Base-by-base conservation (phyloP, 2,888 invertebrate genomes). In the Saturnia japonica region DNA sequence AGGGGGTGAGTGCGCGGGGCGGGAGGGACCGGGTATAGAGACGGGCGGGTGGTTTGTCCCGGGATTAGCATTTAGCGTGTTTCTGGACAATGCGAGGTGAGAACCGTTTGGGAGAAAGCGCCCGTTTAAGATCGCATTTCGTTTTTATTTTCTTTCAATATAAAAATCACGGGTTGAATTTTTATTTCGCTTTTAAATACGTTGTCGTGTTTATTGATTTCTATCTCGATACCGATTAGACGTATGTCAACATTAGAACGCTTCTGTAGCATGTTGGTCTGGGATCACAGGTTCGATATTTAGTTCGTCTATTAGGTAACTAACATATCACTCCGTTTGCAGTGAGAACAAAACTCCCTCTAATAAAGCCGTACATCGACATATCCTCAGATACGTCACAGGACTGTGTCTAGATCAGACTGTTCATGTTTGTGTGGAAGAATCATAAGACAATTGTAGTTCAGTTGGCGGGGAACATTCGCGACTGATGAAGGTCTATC, bases 21-120 rank as follows among this genome's bases (percentile, higher is more conserved):
- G 16, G 25, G 14, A 28, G 14, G 14, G 11, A 8, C 1, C 11
- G 25, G 25, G 28, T 2, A n/a, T n/a, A 9, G 57, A 1, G 28
- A 9, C 12, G 57, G 25, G 57, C 14, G 57, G 7, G 14, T 19
- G 40, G 40, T 1, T 64, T 40, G 64, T 64, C 9, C 40, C 64
- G 40, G 40, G 64, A 71, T 71, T 71, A 71, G 87, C 87, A 84
- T 85, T 86, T 86, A 85, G 81, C 82, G 77, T 78, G 80, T 81
- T 80, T 77, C 78, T 76, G 82, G 84, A 85, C 81, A 83, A 82
- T 82, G 73, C 80, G 83, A 78, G 80, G 77, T 77, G 80, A 64
- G 64, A 64, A 64, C 3, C 40, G 40, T 40, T 64, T 64, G 19
- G 64, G 64, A 64, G 40, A 64, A 64, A 64, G 64, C 64, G 64